Base-by-base conservation (phyloP, 2,797 vertebrate genomes). In the Miichthys miiuy region DNA sequence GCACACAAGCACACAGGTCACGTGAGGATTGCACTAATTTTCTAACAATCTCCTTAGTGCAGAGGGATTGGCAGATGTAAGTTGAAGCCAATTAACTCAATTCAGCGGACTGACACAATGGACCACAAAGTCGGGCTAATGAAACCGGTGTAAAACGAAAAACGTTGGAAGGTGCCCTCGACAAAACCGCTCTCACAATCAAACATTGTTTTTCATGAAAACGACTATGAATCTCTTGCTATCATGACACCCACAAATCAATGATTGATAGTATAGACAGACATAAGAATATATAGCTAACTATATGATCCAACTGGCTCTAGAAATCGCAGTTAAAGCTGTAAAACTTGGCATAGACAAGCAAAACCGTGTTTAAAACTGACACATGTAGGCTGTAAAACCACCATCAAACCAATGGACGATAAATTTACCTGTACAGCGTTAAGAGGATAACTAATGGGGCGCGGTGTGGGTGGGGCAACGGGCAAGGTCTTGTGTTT, bases 401-500 rank as follows among this genome's bases (percentile, higher is more conserved):
- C 14, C 34, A 20, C 0, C 20, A 9, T 38, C 14, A 34, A 6
- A 54, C 3, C 41, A 62, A 20, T 0, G 25, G 7, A 62, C 38
- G 23, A 63, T 8, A 5, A 50, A 12, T 82, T 38, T 48, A 99
- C 97, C 97, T 98, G 98, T 83, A 98, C 93, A 75, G 86, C 89
- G 12, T 89, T 93, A 60, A 95, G 87, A 62, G 97, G 95, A 89
- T 97, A 98, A 86, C 93, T 85, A 82, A 98, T 79, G 82, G 96
- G 85, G 47, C 97, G 96, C 0, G 96, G 97, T n/a, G 96, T 94
- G 1, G 97, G 97, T 2, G 95, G 95, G 0, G 95, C 80, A 0
- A 97, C 95, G 9, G 96, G 96, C 80, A 99, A 93, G 6, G 96
- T 97, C 96, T 99, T 99, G 91, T 99, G 96, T 84, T 97, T 96